These are phyloP conservation scores for Cephalopholis sonnerati DNA, from an alignment of 2,113 vertebrate species.

Conservation along the genomic window DNA sequence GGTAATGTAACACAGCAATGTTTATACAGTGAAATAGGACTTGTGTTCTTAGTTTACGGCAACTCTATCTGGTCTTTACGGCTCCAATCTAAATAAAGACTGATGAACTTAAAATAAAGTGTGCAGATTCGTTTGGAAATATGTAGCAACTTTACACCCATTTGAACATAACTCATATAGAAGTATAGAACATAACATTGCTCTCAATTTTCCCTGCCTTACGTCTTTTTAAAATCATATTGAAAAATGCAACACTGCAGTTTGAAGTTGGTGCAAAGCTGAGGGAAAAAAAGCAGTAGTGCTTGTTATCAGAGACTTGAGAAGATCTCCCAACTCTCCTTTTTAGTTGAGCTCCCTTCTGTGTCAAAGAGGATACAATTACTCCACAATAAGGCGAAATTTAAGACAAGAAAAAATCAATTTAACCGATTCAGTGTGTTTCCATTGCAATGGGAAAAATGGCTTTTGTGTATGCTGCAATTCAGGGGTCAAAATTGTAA, in stretches of 20 bases:
- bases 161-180: neutral
- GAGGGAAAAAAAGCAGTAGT: neutral
- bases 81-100: constrained; percentile 7
- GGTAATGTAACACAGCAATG: constrained; percentile 9
- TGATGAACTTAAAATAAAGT: neutral
- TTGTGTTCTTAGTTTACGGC: constrained; percentile 11
- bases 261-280: constrained; percentile 4
- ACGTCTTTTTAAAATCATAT: constrained; percentile 6
- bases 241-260: constrained; percentile 34
- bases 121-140: neutral
- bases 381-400: constrained; percentile 11
- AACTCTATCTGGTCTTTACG: neutral
- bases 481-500: neutral
- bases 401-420: constrained; percentile 16
- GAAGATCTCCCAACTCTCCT: neutral
- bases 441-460: neutral
- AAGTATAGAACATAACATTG: too few species aligned
- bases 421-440: constrained; percentile 26
- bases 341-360: neutral
- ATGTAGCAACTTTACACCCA: neutral
- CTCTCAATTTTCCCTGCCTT: neutral
- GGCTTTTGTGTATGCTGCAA: constrained; percentile 12
- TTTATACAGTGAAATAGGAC: constrained; percentile 21
- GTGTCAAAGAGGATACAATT: neutral
- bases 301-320: constrained; percentile 18